Evolutionary conservation across 2,113 vertebrate genomes (phyloP).

Genomic region (Laticauda laticaudata): DNA sequence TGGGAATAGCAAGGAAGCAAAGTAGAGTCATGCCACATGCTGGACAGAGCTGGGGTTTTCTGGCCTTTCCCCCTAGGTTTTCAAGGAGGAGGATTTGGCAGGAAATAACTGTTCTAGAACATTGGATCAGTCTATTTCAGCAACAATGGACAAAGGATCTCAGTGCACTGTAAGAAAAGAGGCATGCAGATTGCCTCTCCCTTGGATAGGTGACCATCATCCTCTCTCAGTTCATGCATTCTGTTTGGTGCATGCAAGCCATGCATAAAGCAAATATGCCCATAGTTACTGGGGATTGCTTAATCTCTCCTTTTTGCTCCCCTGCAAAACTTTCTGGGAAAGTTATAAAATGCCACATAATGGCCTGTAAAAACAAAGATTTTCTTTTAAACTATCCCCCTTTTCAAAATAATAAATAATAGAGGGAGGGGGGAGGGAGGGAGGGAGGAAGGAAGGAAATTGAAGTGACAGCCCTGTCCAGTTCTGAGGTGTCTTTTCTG

Average conservation of each 20-base stretch:
- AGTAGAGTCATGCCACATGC: not conserved
- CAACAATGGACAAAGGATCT: not conserved
- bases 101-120: not conserved
- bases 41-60: not conserved
- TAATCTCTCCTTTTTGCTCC: not conserved
- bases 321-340: not conserved
- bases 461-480: not conserved
- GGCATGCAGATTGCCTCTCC: not conserved
- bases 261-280: not conserved
- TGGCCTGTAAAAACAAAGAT: not conserved
- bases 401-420: not conserved
- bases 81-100: not conserved
- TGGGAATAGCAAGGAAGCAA: not conserved
- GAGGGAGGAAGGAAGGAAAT: not conserved
- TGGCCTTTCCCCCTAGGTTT: not conserved
- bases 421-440: not conserved
- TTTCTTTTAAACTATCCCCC: not conserved
- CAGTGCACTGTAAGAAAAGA: not conserved
- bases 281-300: not conserved
- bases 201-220: not conserved
- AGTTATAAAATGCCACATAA: not conserved
- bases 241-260: not conserved
- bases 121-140: not conserved
- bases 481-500: too few relatives aligned
- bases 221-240: not conserved